These are phyloP conservation scores for Heliconius congener DNA, from an alignment of 1,140 invertebrate species.

Conservation along the genomic window DNA sequence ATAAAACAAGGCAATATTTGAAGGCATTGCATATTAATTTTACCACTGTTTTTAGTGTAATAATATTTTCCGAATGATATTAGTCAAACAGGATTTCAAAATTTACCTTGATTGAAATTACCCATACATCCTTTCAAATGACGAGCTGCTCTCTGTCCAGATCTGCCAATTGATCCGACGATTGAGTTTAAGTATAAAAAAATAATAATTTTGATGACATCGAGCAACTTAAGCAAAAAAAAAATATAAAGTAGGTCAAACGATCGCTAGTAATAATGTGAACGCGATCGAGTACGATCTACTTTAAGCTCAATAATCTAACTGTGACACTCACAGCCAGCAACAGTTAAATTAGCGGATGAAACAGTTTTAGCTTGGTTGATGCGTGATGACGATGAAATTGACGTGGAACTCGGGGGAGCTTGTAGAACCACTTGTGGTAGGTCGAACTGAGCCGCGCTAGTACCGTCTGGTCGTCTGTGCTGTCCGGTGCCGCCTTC, in stretches of 20 bases:
- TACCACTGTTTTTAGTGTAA: neutral
- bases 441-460: constrained; percentile 78
- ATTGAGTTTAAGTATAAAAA: constrained; percentile 30
- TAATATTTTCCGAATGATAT: neutral
- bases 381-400: constrained; percentile 83
- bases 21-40: neutral
- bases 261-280: constrained; percentile 35
- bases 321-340: constrained; percentile 88
- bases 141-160: constrained; percentile 52
- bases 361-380: constrained; percentile 74
- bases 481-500: constrained; percentile 73
- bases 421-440: constrained; percentile 89
- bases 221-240: constrained; percentile 63
- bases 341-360: constrained; percentile 84
- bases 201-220: constrained; percentile 48
- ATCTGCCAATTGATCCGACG: constrained; percentile 42
- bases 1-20: constrained; percentile 3
- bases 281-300: constrained; percentile 54
- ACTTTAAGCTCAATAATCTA: constrained; percentile 56
- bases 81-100: neutral
- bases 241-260: constrained; percentile 61
- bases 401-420: constrained; percentile 84
- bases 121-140: constrained; percentile 36
- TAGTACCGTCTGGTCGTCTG: constrained; percentile 82
- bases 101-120: constrained; percentile 35